phyloP scores from a whole-genome alignment of 2,888 invertebrate genomes.

The Flexamia atlantica region DNA sequence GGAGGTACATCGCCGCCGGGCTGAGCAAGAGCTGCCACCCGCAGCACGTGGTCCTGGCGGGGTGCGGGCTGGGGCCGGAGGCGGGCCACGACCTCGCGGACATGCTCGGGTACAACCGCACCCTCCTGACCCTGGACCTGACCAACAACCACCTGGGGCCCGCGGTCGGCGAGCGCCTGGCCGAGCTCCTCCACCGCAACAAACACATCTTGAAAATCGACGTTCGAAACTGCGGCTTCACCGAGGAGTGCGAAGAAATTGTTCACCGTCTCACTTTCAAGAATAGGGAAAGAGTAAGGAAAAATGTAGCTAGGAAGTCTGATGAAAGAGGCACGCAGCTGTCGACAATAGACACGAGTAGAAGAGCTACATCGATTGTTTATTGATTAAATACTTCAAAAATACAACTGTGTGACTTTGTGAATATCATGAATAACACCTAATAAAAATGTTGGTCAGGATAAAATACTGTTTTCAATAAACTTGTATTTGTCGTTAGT shows the following conservation, averaged over 20 bases:
- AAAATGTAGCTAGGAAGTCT: not conserved
- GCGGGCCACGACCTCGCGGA: conserved; percentile 54
- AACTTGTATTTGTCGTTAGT: no score
- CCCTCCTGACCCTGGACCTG: conserved; percentile 59
- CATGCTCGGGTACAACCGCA: conserved; percentile 53
- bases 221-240: conserved; percentile 59
- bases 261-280: conserved; percentile 34
- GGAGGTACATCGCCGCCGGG: conserved; percentile 53
- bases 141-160: conserved; percentile 62
- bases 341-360: not conserved
- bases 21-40: conserved; percentile 50
- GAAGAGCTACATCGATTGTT: conserved; percentile 8
- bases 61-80: conserved; percentile 50
- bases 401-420: no score
- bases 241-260: conserved; percentile 37
- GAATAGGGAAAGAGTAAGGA: conserved; percentile 41
- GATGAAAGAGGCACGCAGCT: not conserved
- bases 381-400: not conserved
- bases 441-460: no score
- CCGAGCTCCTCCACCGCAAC: conserved; percentile 47
- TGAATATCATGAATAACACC: no score
- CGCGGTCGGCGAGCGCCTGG: conserved; percentile 59
- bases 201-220: conserved; percentile 44
- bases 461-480: no score
- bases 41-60: conserved; percentile 58